Base-by-base conservation (phyloP, 2,888 invertebrate genomes). In the Andrena flavipes region DNA sequence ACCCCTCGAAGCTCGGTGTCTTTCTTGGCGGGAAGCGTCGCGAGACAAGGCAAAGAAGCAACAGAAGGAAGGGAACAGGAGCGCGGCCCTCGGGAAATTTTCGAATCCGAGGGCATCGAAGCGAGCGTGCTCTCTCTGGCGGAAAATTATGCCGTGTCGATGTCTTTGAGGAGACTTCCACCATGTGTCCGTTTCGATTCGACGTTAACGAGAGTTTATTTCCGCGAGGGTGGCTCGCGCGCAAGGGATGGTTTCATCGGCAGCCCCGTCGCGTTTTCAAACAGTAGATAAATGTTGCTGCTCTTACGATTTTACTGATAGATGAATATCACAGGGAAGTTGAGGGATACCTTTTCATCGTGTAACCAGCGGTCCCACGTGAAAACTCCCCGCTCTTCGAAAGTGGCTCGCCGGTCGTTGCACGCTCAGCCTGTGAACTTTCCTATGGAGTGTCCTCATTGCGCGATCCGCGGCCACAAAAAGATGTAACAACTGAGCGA, bases 91-190 rank as follows among this genome's bases (percentile, higher is more conserved):
- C 76, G 84, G 82, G 80, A 78, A 84, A 84, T 86, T 74, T 74
- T 77, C 70, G 49, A 80, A 76, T 86, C 59, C 62, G n/a, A 0
- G 54, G 30, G 76, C 77, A 76, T 49, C 87, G 74, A 74, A 67
- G 78, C 72, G 80, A 48, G 62, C 42, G 51, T 71, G 78, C 68
- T 78, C 72, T 48, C 69, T 86, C 74, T 82, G 74, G 67, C 54
- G 86, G 88, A 85, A 88, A 88, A 85, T 87, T 85, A 76, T 76
- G 69, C 71, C 65, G 64, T 68, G 68, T n/a, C 54, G 69, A 77
- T 48, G 76, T 79, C 78, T 87, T 85, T 83, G 80, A 76, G 26
- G 30, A 20, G 29, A 29, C 16, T 20, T 8, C 20, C 59, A 33
- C 71, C 60, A 49, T 65, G 74, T n/a, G 56, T 69, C 76, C 62